Evolutionary conservation across 2,888 invertebrate genomes (phyloP).

Genomic region (Pachydiplax longipennis): DNA sequence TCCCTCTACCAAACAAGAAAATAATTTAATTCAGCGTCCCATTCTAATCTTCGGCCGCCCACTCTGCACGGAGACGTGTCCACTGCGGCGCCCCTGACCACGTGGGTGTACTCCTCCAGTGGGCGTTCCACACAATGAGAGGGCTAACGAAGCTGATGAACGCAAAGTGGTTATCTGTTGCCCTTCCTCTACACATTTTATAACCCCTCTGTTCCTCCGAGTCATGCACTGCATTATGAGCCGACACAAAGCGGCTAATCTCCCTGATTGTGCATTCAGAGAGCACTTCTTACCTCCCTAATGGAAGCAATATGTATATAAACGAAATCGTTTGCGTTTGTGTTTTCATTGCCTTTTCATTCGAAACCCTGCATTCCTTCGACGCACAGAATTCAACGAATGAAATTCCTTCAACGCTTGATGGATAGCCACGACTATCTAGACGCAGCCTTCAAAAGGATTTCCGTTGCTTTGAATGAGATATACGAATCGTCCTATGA

Average conservation of each 20-base stretch:
- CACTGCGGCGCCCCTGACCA: background rate
- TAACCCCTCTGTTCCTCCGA: background rate
- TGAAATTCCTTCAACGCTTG: no score
- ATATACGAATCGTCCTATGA: no score
- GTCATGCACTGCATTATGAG: background rate
- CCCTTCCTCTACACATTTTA: background rate
- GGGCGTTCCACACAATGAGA: constrained; percentile 39
- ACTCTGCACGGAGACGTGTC: background rate
- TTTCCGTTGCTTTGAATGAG: no score
- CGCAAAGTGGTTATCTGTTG: constrained; percentile 34
- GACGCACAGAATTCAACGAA: no score
- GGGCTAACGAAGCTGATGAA: constrained; percentile 43
- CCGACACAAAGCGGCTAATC: background rate
- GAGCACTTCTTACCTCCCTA: background rate
- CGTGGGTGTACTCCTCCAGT: background rate
- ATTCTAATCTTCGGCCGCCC: background rate
- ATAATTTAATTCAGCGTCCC: background rate
- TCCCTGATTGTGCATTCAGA: background rate
- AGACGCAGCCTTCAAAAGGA: no score
- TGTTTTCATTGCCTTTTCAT: background rate
- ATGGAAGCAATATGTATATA: background rate
- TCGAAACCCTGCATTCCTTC: no score
- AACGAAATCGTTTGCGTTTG: background rate
- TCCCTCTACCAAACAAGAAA: background rate
- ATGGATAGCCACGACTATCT: no score